Evolutionary conservation across 2,888 invertebrate genomes (phyloP).

Genomic region (Thera obeliscata): DNA sequence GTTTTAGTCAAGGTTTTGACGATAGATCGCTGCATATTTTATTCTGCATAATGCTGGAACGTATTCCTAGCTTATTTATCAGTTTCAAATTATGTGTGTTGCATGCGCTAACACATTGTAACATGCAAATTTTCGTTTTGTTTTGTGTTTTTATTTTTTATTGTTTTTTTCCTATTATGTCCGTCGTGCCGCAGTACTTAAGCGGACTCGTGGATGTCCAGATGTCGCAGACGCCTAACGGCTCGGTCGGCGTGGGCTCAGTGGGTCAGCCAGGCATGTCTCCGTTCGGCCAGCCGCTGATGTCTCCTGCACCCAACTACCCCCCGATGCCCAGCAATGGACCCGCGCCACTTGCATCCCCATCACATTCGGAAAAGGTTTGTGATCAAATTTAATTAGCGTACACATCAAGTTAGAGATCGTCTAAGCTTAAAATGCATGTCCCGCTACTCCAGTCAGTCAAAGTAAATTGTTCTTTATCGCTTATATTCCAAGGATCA

Average conservation of each 20-base stretch:
- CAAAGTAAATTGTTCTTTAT: no score
- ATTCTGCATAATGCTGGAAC: background rate
- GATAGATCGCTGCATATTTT: background rate
- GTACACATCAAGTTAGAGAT: no score
- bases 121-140: background rate
- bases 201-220: constrained; percentile 43
- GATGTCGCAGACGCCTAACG: constrained; percentile 83
- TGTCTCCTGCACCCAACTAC: constrained; percentile 85
- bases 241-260: constrained; percentile 76
- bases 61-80: background rate
- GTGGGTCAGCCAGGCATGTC: constrained; percentile 88
- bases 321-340: constrained; percentile 86
- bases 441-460: no score
- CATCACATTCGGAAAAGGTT: constrained; percentile 73
- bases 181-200: constrained; percentile 33
- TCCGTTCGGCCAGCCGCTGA: constrained; percentile 88
- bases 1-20: background rate
- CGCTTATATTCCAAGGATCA: no score
- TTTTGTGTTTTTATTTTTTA: constrained; percentile 11
- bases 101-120: background rate
- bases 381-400: background rate
- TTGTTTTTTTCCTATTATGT: constrained; percentile 35
- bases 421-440: no score
- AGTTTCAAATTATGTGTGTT: background rate
- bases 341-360: constrained; percentile 81